phyloP scores from a whole-genome alignment of 1,140 invertebrate species.

The Orchestia grillus region DNA sequence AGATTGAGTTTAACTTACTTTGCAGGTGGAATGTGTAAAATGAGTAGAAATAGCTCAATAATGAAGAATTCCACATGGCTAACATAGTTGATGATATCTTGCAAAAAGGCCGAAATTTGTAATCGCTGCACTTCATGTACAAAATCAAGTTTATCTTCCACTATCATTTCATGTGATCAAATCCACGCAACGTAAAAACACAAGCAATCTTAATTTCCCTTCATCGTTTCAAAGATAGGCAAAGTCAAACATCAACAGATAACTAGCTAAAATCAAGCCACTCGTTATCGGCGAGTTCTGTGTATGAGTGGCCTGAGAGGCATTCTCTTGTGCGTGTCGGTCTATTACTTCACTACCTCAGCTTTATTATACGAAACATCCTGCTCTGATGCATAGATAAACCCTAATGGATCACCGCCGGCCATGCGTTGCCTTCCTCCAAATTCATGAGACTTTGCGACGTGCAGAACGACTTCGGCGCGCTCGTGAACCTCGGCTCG shows the following conservation, averaged over 20 bases:
- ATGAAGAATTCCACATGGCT: not conserved
- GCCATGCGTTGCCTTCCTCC: constrained; percentile 16
- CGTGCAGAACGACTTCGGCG: not conserved
- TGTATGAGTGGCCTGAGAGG: constrained; percentile 8
- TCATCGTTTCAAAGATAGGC: not conserved
- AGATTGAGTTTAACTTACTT: not conserved
- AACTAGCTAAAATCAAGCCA: not conserved
- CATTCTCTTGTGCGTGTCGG: constrained; percentile 31
- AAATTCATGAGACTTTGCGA: constrained; percentile 36
- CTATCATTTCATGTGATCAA: not conserved
- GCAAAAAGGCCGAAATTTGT: not conserved
- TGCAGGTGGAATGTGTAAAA: not conserved
- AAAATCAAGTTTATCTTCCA: not conserved
- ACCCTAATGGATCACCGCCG: constrained; percentile 43
- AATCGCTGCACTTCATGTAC: not conserved
- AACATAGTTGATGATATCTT: not conserved
- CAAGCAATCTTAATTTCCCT: not conserved
- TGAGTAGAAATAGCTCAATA: not conserved
- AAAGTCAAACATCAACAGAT: not conserved
- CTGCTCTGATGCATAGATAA: constrained; percentile 55
- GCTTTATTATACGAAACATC: constrained; percentile 54
- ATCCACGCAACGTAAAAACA: not conserved
- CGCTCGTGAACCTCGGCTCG: not conserved
- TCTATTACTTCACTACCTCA: constrained; percentile 22
- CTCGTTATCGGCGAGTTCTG: not conserved